Evolutionary conservation across 1,140 invertebrate species (phyloP).

Genomic region (Globodera rostochiensis): DNA sequence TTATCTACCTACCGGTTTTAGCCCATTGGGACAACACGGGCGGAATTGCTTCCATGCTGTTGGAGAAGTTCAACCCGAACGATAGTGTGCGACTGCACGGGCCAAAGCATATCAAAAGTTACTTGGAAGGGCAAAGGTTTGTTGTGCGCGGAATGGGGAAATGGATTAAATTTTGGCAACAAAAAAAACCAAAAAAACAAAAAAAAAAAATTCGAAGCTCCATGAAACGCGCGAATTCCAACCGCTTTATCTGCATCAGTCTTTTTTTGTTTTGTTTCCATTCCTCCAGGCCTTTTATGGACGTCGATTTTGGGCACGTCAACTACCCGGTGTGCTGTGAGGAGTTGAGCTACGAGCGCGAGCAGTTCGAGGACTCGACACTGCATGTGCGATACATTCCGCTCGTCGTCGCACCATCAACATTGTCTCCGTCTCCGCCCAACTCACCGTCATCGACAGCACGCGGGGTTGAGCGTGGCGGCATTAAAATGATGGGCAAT

Average conservation of each 20-base stretch:
- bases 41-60: constrained; percentile 52
- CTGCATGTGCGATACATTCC: constrained; percentile 47
- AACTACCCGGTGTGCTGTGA: constrained; percentile 48
- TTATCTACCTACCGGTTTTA: too few species aligned
- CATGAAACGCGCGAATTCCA: too few species aligned
- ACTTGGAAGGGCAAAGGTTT: constrained; percentile 36
- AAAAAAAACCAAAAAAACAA: not conserved
- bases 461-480: not conserved
- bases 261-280: not conserved
- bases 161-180: not conserved
- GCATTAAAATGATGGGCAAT: not conserved
- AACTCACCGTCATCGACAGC: not conserved
- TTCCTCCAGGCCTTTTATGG: constrained; percentile 57
- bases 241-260: too few species aligned
- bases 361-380: constrained; percentile 37
- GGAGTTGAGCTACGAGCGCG: constrained; percentile 38
- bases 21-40: constrained; percentile 57
- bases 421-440: not conserved
- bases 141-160: not conserved
- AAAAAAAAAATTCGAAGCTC: not conserved
- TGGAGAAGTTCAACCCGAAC: constrained; percentile 43
- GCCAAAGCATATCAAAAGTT: constrained; percentile 45
- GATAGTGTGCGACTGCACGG: constrained; percentile 49
- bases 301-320: constrained; percentile 49
- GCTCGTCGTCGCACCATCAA: constrained; percentile 2